A percentile compares a stretch with the other conserved stretches of the same genome.
Conservation (phyloP, 2,888 invertebrate genomes). For the Marronus borbonicus region DNA sequence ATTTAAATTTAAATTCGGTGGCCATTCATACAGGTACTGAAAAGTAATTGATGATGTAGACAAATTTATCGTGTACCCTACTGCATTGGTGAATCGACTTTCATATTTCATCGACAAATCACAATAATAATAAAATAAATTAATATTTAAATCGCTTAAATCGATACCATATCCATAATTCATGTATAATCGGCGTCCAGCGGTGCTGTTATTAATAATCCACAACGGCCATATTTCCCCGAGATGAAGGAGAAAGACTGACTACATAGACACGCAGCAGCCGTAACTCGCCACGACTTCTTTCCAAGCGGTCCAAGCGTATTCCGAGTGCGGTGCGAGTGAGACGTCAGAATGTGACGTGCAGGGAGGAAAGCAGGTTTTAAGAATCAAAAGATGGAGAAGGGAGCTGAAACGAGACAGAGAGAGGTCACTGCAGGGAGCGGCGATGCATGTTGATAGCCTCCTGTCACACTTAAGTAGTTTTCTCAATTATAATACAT, state of each 20-base stretch:
- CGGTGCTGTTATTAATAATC: constrained; percentile 64
- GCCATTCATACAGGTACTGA: not conserved
- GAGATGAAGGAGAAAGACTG: not conserved
- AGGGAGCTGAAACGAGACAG: constrained; percentile 50
- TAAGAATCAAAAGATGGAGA: constrained; percentile 1
- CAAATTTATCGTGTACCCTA: not conserved
- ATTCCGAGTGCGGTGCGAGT: not conserved
- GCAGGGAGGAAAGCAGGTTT: constrained; percentile 25
- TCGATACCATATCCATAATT: constrained; percentile 61
- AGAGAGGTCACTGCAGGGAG: constrained; percentile 61
- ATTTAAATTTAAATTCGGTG: not conserved
- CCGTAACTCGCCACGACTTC: constrained; percentile 5
- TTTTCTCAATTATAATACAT: constrained; percentile 68
- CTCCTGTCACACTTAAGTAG: constrained; percentile 68
- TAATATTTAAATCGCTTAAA: constrained; percentile 58
- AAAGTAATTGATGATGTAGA: constrained; percentile 3
- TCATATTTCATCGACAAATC: constrained; percentile 46
- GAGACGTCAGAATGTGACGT: constrained; percentile 6
- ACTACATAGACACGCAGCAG: not conserved
- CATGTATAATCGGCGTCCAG: constrained; percentile 63
- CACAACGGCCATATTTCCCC: constrained; percentile 60
- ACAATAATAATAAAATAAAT: constrained; percentile 55
- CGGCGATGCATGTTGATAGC: constrained; percentile 66
- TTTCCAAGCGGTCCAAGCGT: not conserved
- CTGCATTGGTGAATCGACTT: constrained; percentile 10